Percentiles rank a stretch among this genome's conserved stretches.
Evolutionary conservation across 2,888 invertebrate species (phyloP).

Genomic region (Oscheius sp.): DNA sequence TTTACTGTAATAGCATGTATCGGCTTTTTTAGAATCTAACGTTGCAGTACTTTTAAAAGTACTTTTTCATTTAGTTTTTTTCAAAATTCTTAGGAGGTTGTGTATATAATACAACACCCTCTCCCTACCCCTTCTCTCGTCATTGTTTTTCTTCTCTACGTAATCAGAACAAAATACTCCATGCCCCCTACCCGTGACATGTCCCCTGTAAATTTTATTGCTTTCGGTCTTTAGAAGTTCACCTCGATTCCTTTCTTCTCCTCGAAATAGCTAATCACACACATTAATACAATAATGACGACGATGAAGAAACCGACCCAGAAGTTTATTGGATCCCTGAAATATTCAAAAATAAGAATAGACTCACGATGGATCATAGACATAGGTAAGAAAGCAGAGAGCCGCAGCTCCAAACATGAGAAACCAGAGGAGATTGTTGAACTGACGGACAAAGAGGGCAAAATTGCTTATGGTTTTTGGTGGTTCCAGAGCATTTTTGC

Average conservation of each 20-base stretch:
- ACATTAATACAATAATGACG: slow-evolving; percentile 61
- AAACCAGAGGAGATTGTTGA: slow-evolving; percentile 64
- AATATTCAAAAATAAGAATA: neutral
- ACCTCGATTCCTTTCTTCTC: slow-evolving; percentile 57
- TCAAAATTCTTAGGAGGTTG: too few relatives aligned
- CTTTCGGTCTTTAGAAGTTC: too few relatives aligned
- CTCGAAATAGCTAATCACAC: slow-evolving; percentile 55
- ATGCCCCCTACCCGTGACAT: too few relatives aligned
- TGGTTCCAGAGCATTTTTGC: slow-evolving; percentile 56
- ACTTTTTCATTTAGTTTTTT: too few relatives aligned
- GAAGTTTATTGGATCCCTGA: slow-evolving; percentile 44
- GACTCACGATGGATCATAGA: slow-evolving; percentile 47
- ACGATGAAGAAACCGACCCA: slow-evolving; percentile 61
- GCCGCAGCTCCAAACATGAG: slow-evolving; percentile 59
- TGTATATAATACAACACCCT: too few relatives aligned
- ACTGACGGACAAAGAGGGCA: slow-evolving; percentile 60
- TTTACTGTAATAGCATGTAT: neutral
- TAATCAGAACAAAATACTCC: too few relatives aligned
- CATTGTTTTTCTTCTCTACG: too few relatives aligned
- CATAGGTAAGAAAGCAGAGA: slow-evolving; percentile 54
- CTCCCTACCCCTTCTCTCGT: too few relatives aligned
- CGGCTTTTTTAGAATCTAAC: too few relatives aligned
- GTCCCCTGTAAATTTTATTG: too few relatives aligned
- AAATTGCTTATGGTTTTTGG: slow-evolving; percentile 57
- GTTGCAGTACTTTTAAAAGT: too few relatives aligned